These are phyloP conservation scores for Tragelaphus oryx DNA, from an alignment of 2,797 vertebrate genomes.

Conservation along the genomic window DNA sequence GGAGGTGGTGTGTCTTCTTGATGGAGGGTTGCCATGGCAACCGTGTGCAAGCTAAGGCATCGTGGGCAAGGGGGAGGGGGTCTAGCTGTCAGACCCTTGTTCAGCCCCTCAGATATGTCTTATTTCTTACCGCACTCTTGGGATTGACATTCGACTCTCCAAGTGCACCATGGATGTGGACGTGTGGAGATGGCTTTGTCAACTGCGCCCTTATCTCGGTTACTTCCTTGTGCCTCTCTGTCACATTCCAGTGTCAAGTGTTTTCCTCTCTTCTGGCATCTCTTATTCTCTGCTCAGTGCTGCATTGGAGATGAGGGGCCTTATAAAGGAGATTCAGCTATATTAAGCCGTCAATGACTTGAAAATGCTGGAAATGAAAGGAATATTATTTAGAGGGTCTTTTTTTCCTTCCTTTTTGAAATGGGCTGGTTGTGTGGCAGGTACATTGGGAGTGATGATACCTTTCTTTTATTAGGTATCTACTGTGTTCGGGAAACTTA, in stretches of 20 bases:
- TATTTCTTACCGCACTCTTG: neutral
- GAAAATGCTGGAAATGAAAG: neutral
- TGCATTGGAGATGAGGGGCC: neutral
- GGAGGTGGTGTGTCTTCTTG: conserved; percentile 38
- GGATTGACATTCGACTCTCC: neutral
- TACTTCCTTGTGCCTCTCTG: neutral
- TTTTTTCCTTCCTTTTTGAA: neutral
- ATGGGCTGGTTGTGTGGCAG: neutral
- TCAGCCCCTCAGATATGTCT: neutral
- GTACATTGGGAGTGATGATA: neutral
- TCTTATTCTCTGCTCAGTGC: neutral
- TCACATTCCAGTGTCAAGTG: neutral
- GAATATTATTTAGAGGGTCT: neutral
- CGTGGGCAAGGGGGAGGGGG: neutral
- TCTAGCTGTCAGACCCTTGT: neutral
- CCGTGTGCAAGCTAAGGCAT: neutral
- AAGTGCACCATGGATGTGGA: neutral
- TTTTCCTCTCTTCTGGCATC: neutral
- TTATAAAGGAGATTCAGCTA: neutral
- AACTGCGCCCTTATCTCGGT: neutral
- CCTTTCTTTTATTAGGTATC: neutral
- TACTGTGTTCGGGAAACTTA: neutral
- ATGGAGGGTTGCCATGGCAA: conserved; percentile 60
- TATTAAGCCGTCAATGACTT: neutral
- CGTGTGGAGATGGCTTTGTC: neutral